Percentiles rank a stretch among this genome's conserved stretches.
phyloP scores from a whole-genome alignment of 2,113 vertebrate species.

The Pteropus alecto region DNA sequence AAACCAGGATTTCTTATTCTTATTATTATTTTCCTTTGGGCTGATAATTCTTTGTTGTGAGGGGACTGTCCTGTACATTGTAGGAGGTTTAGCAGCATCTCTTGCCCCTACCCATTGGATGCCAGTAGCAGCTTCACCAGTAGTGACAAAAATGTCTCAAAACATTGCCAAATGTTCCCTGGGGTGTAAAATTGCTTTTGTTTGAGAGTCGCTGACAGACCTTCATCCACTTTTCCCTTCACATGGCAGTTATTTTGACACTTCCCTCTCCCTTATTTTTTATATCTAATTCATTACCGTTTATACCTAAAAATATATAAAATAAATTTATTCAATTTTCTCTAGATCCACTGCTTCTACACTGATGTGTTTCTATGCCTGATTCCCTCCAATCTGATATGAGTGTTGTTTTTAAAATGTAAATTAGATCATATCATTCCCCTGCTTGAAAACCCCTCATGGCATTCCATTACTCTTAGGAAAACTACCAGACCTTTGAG shows the following conservation, averaged over 20 bases:
- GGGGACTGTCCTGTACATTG: not conserved
- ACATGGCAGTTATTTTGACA: not conserved
- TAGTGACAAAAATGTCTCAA: not conserved
- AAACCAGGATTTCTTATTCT: not conserved
- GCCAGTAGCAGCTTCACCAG: not conserved
- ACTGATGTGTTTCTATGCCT: not conserved
- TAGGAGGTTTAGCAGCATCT: not conserved
- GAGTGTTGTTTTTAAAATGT: not conserved
- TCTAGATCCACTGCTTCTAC: not conserved
- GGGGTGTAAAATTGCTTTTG: not conserved
- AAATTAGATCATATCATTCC: not conserved
- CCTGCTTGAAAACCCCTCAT: not conserved
- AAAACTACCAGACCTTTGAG: not conserved
- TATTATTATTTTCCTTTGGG: not conserved
- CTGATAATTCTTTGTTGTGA: not conserved
- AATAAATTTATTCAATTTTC: not conserved
- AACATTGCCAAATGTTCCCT: not conserved
- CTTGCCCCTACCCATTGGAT: not conserved
- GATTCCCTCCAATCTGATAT: not conserved
- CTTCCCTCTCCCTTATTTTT: not conserved
- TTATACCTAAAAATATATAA: not conserved
- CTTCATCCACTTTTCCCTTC: not conserved
- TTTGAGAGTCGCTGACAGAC: not conserved
- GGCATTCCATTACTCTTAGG: not conserved
- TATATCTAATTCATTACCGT: not conserved